Evolutionary conservation across 2,113 vertebrate species (phyloP).

Genomic region (Platichthys stellatus): DNA sequence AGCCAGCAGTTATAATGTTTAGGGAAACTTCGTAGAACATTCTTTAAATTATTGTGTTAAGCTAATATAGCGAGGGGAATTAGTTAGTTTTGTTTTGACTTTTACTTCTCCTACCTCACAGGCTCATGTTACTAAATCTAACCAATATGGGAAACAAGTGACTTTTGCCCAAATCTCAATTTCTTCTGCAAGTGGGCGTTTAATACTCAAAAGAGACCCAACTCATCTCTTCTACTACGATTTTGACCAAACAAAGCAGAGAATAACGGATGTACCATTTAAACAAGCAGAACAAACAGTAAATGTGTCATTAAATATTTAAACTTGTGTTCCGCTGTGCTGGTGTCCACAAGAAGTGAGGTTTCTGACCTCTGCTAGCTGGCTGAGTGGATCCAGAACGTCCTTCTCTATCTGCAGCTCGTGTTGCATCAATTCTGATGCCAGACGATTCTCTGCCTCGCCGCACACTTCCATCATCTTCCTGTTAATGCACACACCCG

Average conservation of each 20-base stretch:
- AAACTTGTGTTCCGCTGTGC: neutral
- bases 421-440: conserved; percentile 91
- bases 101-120: neutral
- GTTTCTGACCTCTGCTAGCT: conserved; percentile 89
- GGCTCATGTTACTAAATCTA: neutral
- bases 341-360: neutral
- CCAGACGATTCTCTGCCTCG: conserved; percentile 93
- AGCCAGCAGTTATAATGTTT: too few species aligned
- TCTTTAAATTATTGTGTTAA: neutral
- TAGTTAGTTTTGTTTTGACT: conserved; percentile 18
- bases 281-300: neutral
- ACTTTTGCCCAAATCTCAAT: neutral
- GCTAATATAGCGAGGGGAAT: neutral
- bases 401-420: conserved; percentile 95
- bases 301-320: conserved; percentile 15
- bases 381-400: conserved; percentile 90
- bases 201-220: neutral
- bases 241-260: conserved; percentile 6
- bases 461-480: conserved; percentile 97
- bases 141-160: neutral
- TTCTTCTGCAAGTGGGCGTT: neutral
- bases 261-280: neutral
- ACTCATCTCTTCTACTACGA: conserved; percentile 1
- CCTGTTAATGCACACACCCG: conserved; percentile 75
- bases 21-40: too few species aligned